These are phyloP conservation scores for Macrostomum lignano DNA, from an alignment of 1,140 invertebrate genomes.

Conservation along the genomic window DNA sequence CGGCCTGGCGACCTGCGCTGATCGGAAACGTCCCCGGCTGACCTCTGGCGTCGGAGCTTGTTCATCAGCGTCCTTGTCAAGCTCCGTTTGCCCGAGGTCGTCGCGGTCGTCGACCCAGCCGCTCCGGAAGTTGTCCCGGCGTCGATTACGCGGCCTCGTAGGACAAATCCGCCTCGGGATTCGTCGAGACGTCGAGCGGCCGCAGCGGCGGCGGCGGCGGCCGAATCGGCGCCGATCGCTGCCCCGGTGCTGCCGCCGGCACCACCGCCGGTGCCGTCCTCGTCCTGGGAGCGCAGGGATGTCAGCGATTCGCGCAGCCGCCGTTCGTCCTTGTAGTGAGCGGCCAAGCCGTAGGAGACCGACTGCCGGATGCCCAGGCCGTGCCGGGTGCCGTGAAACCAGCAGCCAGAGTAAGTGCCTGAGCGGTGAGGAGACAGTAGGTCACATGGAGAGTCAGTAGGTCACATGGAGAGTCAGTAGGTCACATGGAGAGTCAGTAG, in stretches of 20 bases:
- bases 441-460: too few relatives aligned
- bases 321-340: conserved; percentile 31
- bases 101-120: too few relatives aligned
- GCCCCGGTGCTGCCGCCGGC: conserved; percentile 1
- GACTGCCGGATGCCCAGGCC: conserved; percentile 74
- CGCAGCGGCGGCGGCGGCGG: too few relatives aligned
- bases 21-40: conserved; percentile 4
- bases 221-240: background rate
- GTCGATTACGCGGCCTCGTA: background rate
- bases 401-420: conserved; percentile 90
- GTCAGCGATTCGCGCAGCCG: conserved; percentile 5
- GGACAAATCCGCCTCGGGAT: conserved; percentile 2
- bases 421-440: conserved; percentile 11
- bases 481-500: too few relatives aligned
- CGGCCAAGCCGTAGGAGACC: conserved; percentile 47
- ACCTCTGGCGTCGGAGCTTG: conserved; percentile 4
- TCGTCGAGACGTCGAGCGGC: conserved; percentile 4
- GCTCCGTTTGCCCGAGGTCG: too few relatives aligned
- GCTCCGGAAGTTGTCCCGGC: background rate
- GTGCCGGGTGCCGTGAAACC: conserved; percentile 71
- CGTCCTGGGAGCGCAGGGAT: background rate
- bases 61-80: conserved; percentile 1
- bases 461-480: too few relatives aligned
- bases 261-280: too few relatives aligned
- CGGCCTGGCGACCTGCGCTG: background rate